Conservation (phyloP, 2,113 vertebrate species). For the Himantopus leucocephalus region DNA sequence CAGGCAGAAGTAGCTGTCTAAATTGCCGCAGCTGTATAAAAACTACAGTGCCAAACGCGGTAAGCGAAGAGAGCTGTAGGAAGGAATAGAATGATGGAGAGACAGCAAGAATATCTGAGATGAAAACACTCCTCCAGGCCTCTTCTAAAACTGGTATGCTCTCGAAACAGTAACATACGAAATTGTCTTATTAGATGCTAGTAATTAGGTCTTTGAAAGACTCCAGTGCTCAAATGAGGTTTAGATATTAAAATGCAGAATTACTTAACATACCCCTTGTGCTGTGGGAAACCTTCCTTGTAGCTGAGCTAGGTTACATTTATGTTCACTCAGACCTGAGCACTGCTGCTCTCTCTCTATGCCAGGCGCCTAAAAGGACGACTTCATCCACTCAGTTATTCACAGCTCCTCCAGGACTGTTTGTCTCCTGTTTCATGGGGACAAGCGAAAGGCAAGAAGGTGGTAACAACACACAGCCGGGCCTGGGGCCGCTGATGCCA, state of each 20-base stretch:
- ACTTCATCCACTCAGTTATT: fast-evolving
- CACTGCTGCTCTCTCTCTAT: fast-evolving
- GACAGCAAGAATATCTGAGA: not conserved
- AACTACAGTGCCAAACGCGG: fast-evolving
- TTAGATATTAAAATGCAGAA: not conserved
- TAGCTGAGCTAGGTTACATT: too few relatives aligned
- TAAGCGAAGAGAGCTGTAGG: fast-evolving
- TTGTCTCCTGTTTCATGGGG: fast-evolving
- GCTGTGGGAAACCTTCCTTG: not conserved
- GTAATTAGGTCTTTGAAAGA: not conserved
- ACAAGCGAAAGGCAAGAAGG: fast-evolving
- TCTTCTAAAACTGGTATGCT: not conserved
- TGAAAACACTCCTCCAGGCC: not conserved
- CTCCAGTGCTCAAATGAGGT: not conserved
- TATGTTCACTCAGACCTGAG: fast-evolving
- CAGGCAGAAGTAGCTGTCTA: not conserved
- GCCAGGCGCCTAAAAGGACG: fast-evolving
- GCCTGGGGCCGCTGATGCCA: fast-evolving
- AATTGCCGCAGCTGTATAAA: not conserved
- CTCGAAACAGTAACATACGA: not conserved
- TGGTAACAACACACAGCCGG: fast-evolving
- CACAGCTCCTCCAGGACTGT: not conserved
- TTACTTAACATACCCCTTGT: not conserved
- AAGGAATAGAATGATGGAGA: not conserved
- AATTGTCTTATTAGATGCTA: not conserved